phyloP scores from a whole-genome alignment of 2,888 invertebrate species.

The Rhynchonema sp. region DNA sequence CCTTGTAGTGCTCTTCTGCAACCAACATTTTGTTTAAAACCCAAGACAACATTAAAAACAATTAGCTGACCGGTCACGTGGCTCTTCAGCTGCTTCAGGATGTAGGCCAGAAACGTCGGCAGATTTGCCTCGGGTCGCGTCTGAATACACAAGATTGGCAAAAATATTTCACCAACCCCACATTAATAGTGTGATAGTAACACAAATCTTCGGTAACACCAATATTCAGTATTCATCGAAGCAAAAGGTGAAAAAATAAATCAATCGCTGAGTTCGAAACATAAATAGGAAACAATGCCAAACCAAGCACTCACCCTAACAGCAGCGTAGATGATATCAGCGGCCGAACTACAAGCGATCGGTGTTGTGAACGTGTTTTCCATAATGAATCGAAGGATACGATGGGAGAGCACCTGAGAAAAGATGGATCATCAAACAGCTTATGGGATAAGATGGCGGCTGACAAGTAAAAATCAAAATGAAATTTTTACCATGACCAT shows the following conservation, averaged over 20 bases:
- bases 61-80: constrained; percentile 13
- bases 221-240: no score
- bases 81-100: constrained; percentile 12
- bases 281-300: no score
- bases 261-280: no score
- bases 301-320: constrained; percentile 32
- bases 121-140: constrained; percentile 16
- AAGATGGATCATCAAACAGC: no score
- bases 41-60: not conserved
- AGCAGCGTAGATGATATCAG: constrained; percentile 45
- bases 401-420: constrained; percentile 50
- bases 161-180: no score
- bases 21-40: no score
- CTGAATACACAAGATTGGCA: constrained; percentile 8
- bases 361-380: constrained; percentile 59
- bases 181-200: no score
- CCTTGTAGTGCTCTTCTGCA: constrained; percentile 12
- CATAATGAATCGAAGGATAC: constrained; percentile 49
- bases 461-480: no score
- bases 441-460: no score
- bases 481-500: no score
- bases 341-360: constrained; percentile 60
- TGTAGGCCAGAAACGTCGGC: constrained; percentile 17
- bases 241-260: constrained; percentile 6
- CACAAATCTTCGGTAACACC: no score